Percentiles rank a stretch among this genome's conserved stretches.
Evolutionary conservation across 2,797 vertebrate genomes (phyloP).

Genomic region (Oryzias dopingdopingensis): DNA sequence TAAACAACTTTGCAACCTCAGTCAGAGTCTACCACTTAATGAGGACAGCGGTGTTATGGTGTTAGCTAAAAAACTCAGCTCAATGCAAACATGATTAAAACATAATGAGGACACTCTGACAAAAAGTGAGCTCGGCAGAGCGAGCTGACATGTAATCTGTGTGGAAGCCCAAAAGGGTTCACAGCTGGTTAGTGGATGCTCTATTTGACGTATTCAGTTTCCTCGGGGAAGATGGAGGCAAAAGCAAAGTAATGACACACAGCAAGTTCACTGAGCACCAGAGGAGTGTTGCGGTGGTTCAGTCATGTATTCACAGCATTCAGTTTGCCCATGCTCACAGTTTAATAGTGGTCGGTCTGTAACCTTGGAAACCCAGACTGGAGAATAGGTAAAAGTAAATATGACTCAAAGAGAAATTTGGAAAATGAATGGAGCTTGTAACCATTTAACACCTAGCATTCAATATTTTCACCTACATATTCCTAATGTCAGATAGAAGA

Average conservation of each 20-base stretch:
- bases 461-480: constrained; percentile 39
- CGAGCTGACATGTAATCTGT: constrained; percentile 58
- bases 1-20: constrained; percentile 31
- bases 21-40: constrained; percentile 35
- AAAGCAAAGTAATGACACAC: constrained; percentile 22
- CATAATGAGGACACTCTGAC: constrained; percentile 4
- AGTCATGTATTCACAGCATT: constrained; percentile 40
- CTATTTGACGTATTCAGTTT: constrained; percentile 24
- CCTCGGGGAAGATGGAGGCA: constrained; percentile 27
- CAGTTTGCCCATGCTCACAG: constrained; percentile 45
- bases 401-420: constrained; percentile 23
- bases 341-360: constrained; percentile 62
- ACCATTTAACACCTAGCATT: constrained; percentile 11
- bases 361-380: constrained; percentile 65
- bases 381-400: neutral
- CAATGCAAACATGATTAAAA: constrained; percentile 32
- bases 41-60: constrained; percentile 26
- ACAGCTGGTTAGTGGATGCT: constrained; percentile 39
- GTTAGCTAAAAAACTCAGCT: constrained; percentile 18
- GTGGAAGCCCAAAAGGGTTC: constrained; percentile 49
- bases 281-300: constrained; percentile 11
- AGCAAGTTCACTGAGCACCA: constrained; percentile 31
- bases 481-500: constrained; percentile 24
- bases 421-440: constrained; percentile 25
- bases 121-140: constrained; percentile 2